Evolutionary conservation across 2,888 invertebrate genomes (phyloP).

Genomic region (Congeria kusceri): DNA sequence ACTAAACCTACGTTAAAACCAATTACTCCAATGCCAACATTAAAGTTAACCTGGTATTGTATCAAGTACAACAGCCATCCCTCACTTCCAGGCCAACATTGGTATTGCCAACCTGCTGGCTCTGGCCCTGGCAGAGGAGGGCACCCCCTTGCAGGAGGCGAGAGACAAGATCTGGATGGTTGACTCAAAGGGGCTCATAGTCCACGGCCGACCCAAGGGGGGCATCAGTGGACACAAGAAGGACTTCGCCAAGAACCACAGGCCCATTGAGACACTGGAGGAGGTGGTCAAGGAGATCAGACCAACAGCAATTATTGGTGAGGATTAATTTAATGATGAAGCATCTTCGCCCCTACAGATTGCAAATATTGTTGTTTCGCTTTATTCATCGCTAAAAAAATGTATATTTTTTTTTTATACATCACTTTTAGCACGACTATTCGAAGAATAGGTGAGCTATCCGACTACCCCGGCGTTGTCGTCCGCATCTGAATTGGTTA

Average conservation of each 20-base stretch:
- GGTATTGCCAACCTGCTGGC: slow-evolving; percentile 97
- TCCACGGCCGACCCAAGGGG: slow-evolving; percentile 93
- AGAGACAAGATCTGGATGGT: slow-evolving; percentile 95
- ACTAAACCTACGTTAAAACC: too few species aligned
- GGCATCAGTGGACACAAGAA: slow-evolving; percentile 88
- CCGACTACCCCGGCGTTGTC: too few species aligned
- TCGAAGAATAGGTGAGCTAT: too few species aligned
- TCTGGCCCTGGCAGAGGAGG: slow-evolving; percentile 94
- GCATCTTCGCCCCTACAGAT: too few species aligned
- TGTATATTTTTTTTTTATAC: too few species aligned
- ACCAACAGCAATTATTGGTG: slow-evolving; percentile 96
- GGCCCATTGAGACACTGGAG: slow-evolving; percentile 90
- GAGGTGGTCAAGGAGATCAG: slow-evolving; percentile 93
- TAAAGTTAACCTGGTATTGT: too few species aligned
- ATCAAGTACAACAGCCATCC: too few species aligned
- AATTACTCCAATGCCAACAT: too few species aligned
- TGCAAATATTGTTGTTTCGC: too few species aligned
- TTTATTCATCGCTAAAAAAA: too few species aligned
- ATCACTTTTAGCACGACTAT: too few species aligned
- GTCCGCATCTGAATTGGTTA: too few species aligned
- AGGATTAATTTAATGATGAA: neutral
- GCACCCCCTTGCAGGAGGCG: slow-evolving; percentile 91
- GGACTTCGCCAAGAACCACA: slow-evolving; percentile 91
- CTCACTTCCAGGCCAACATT: slow-evolving; percentile 90
- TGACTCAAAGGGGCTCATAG: slow-evolving; percentile 97